These are phyloP conservation scores for Pterocles orientalis DNA, from an alignment of 2,113 vertebrate species.

Conservation along the genomic window DNA sequence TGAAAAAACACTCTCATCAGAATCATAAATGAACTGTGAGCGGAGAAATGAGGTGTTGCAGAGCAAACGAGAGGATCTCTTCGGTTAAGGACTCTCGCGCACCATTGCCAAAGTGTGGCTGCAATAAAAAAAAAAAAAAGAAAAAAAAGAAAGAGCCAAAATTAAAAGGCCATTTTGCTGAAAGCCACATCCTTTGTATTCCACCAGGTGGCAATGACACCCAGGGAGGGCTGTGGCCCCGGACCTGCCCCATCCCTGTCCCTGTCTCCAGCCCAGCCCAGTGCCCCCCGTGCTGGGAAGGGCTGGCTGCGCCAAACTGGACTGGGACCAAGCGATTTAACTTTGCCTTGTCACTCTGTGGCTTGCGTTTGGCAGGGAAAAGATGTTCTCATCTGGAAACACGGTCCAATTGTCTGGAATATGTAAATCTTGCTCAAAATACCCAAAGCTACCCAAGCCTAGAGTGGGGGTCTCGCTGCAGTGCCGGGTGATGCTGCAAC, in stretches of 20 bases:
- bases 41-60: conserved; percentile 66
- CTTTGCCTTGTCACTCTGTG: neutral
- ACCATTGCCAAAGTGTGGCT: neutral
- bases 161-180: neutral
- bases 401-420: no score
- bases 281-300: neutral
- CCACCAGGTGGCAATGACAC: conserved; percentile 72
- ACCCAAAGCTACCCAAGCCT: neutral
- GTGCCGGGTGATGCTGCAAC: neutral
- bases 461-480: neutral
- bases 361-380: neutral
- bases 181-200: conserved; percentile 49
- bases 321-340: neutral
- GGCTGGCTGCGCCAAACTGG: neutral
- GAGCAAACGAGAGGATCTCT: conserved; percentile 58
- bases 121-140: conserved; percentile 25
- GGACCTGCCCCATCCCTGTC: neutral
- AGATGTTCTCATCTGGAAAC: neutral
- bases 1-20: conserved; percentile 71
- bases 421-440: neutral
- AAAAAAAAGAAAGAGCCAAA: neutral
- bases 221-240: neutral
- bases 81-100: conserved; percentile 42
- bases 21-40: conserved; percentile 79
- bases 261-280: neutral